Conservation (phyloP, 2,888 invertebrate genomes). For the Chloroclystis v-ata region DNA sequence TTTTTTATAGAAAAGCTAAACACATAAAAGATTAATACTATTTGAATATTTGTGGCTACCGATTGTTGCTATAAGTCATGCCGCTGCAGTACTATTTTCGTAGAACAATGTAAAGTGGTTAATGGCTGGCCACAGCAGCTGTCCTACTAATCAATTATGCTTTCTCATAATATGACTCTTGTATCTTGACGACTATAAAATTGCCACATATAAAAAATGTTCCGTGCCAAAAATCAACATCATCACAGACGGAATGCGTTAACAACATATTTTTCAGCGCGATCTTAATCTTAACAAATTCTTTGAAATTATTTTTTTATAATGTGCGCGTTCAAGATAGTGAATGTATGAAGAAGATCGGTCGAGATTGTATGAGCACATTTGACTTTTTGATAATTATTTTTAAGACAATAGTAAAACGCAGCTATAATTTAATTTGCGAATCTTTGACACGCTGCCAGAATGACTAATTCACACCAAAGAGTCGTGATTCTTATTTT, state of each 20-base stretch:
- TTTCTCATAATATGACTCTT: slow-evolving; percentile 63
- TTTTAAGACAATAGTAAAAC: slow-evolving; percentile 63
- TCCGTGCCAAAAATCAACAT: slow-evolving; percentile 71
- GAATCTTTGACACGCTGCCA: slow-evolving; percentile 67
- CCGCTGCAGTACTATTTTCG: slow-evolving; percentile 34
- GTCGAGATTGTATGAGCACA: slow-evolving; percentile 33
- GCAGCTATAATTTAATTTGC: slow-evolving; percentile 62
- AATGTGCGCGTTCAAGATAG: slow-evolving; percentile 49
- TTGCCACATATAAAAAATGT: slow-evolving; percentile 59
- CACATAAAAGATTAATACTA: slow-evolving; percentile 3
- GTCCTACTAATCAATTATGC: slow-evolving; percentile 66
- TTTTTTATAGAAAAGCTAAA: too few species aligned
- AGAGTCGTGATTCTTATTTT: slow-evolving; percentile 56
- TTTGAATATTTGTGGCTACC: slow-evolving; percentile 12
- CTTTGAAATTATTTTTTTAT: slow-evolving; percentile 65
- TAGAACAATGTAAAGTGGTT: slow-evolving; percentile 52
- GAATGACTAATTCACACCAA: slow-evolving; percentile 66
- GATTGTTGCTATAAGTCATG: slow-evolving; percentile 18
- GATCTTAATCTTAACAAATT: slow-evolving; percentile 70
- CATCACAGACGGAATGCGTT: slow-evolving; percentile 64
- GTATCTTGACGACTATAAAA: slow-evolving; percentile 65
- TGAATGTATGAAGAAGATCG: slow-evolving; percentile 37
- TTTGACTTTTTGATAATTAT: slow-evolving; percentile 51
- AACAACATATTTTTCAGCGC: slow-evolving; percentile 69
- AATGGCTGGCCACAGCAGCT: slow-evolving; percentile 60